These are phyloP conservation scores for Plagodis pulveraria DNA, from an alignment of 2,888 invertebrate genomes.

Conservation along the genomic window DNA sequence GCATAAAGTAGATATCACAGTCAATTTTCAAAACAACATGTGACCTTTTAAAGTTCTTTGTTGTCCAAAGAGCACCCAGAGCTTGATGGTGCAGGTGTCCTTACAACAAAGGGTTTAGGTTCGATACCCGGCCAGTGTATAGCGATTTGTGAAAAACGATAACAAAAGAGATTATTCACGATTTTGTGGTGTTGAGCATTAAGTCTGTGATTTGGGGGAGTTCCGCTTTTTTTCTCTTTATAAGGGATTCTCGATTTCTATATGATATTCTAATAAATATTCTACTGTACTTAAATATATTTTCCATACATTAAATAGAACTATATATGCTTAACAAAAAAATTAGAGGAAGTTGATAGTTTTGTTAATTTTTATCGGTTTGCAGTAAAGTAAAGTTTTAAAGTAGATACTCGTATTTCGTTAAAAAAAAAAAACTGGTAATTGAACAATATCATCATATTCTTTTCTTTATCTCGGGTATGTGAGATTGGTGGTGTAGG, in stretches of 20 bases:
- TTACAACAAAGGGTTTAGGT: conserved; percentile 71
- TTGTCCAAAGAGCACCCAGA: conserved; percentile 73
- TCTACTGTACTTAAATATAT: no score
- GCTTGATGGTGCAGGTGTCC: conserved; percentile 79
- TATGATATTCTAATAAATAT: background rate
- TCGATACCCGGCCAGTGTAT: conserved; percentile 68
- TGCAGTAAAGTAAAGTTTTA: no score
- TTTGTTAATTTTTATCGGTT: no score
- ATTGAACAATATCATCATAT: no score
- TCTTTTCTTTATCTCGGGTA: no score
- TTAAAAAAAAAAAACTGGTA: no score
- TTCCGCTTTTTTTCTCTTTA: conserved; percentile 31
- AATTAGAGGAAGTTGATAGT: no score
- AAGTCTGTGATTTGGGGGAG: conserved; percentile 18
- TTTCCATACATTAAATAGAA: no score
- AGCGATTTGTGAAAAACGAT: conserved; percentile 61
- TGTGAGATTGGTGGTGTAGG: no score
- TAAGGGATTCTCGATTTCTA: background rate
- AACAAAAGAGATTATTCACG: conserved; percentile 31
- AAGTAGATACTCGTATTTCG: no score
- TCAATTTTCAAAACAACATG: conserved; percentile 24
- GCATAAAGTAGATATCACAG: conserved; percentile 31
- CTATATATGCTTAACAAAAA: no score
- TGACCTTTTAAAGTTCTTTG: conserved; percentile 56
- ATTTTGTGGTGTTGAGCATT: conserved; percentile 28